Conservation (phyloP, 1,140 invertebrate species). For the Conus betulinus region DNA sequence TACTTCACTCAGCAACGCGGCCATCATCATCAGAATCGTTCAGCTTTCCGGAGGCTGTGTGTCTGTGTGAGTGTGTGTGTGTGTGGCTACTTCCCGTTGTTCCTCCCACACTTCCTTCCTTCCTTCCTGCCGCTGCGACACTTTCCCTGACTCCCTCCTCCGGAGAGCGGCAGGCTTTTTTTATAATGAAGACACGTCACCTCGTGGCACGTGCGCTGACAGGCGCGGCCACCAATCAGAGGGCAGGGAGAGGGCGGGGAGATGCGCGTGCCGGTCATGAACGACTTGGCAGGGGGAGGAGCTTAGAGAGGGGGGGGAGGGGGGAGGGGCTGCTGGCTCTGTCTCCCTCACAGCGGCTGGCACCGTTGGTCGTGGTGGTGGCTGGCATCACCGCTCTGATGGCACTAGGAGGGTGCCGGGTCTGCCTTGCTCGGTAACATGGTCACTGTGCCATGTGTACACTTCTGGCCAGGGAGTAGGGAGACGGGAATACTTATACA, state of each 20-base stretch:
- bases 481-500: neutral
- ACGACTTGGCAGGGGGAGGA: neutral
- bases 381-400: too few relatives aligned
- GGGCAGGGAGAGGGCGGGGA: constrained; percentile 2
- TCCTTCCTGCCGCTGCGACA: neutral
- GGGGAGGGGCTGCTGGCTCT: neutral
- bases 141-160: neutral
- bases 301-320: neutral
- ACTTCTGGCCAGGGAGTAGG: too few relatives aligned
- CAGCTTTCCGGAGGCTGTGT: too few relatives aligned
- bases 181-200: constrained; percentile 21
- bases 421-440: too few relatives aligned
- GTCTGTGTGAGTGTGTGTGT: too few relatives aligned
- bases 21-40: too few relatives aligned
- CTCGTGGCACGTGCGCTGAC: constrained; percentile 14
- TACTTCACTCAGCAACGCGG: neutral
- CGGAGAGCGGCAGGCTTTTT: constrained; percentile 2
- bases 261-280: constrained; percentile 8
- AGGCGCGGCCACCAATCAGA: constrained; percentile 9
- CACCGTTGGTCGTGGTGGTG: too few relatives aligned
- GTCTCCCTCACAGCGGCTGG: neutral
- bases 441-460: too few relatives aligned
- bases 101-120: neutral
- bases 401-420: too few relatives aligned
- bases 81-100: neutral